These are phyloP conservation scores for Ecdyonurus torrentis DNA, from an alignment of 2,888 invertebrate species.

Conservation along the genomic window DNA sequence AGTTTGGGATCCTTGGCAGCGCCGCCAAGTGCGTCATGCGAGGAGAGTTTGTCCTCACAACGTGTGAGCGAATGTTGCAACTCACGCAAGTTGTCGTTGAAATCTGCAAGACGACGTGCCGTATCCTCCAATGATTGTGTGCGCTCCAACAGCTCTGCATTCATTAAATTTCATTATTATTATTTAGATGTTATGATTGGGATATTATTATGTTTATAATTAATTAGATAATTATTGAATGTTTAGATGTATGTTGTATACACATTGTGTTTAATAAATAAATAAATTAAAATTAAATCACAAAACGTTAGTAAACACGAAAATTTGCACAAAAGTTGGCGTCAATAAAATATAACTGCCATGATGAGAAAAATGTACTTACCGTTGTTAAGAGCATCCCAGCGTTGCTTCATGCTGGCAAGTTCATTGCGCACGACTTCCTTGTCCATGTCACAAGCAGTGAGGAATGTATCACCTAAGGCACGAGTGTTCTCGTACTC, in stretches of 20 bases:
- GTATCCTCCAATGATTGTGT: constrained; percentile 71
- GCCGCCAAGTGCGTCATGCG: constrained; percentile 53
- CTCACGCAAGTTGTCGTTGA: constrained; percentile 67
- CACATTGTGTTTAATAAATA: no score
- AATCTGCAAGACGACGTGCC: constrained; percentile 62
- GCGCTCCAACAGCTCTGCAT: constrained; percentile 48
- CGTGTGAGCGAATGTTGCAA: constrained; percentile 71
- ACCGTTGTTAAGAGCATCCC: constrained; percentile 83
- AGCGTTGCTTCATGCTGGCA: constrained; percentile 63
- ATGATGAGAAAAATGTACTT: constrained; percentile 18
- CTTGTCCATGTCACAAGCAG: constrained; percentile 79
- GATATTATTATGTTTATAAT: no score
- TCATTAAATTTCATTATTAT: no score
- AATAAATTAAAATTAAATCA: background rate
- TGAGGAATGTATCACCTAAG: constrained; percentile 73
- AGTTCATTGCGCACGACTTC: constrained; percentile 73
- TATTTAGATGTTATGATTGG: no score
- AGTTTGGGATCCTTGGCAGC: constrained; percentile 69
- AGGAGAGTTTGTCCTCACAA: constrained; percentile 70
- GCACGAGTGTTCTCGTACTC: constrained; percentile 81
- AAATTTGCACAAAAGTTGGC: background rate
- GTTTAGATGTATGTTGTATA: no score
- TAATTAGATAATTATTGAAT: no score
- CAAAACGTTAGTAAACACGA: background rate
- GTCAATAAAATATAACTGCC: background rate